Evolutionary conservation across 2,888 invertebrate genomes (phyloP), one percentile per base, ranked within the genome.

Genomic region (Altica lythri): DNA sequence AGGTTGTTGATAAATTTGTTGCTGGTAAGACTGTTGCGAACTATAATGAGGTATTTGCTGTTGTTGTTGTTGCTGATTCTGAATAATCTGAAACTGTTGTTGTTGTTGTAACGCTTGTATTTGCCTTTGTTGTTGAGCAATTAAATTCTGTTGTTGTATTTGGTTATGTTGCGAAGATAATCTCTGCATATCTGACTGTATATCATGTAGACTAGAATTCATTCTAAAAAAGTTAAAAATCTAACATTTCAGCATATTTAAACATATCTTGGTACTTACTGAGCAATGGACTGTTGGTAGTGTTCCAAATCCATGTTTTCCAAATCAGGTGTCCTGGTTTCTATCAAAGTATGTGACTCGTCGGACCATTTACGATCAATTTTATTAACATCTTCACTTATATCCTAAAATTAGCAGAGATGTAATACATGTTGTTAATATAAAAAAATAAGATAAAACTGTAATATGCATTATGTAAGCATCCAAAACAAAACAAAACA

Each of bases 171-270:
- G 92, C 60, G 85, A 86, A 56, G 92, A 88, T 64, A 96, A 82
- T 67, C 92, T 85, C 78, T 93, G 91, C 73, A 96, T 94, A 78
- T 96, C 95, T 62, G 89, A 89, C 80, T 95, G 95, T 71, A 96
- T 89, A 79, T 95, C 95, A 75, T 90, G 89, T 72, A 96, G 86
- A 81, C 91, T 95, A 80, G 85, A 86, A 81, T 95, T 95, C 88
- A 95, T 92, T 80, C 89, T 90, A 77, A n/a, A n/a, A n/a, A n/a
- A n/a, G n/a, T n/a, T n/a, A n/a, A n/a, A n/a, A n/a, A n/a, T n/a
- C n/a, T n/a, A n/a, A n/a, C n/a, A n/a, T n/a, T n/a, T n/a, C n/a
- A n/a, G n/a, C n/a, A n/a, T n/a, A n/a, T n/a, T n/a, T n/a, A n/a
- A n/a, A n/a, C n/a, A n/a, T n/a, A n/a, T n/a, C n/a, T n/a, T 32